A percentile compares a stretch with the other conserved stretches of the same genome.
These are phyloP conservation scores for Galemys pyrenaicus DNA, from an alignment of 2,113 vertebrate genomes.

Conservation along the genomic window DNA sequence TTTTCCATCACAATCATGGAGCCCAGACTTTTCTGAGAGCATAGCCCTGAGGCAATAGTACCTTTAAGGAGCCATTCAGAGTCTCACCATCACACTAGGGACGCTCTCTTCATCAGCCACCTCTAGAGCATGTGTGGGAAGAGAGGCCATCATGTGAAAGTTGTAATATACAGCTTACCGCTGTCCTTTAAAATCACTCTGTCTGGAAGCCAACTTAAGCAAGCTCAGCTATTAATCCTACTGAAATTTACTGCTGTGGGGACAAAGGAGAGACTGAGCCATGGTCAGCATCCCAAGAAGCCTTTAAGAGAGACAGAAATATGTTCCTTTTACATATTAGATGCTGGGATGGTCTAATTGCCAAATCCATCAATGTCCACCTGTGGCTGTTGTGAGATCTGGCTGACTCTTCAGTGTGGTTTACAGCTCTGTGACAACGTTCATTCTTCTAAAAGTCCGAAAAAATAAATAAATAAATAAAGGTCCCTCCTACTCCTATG, in stretches of 20 bases:
- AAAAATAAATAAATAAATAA: not conserved
- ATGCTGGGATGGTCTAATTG: not conserved
- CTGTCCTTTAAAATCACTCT: not conserved
- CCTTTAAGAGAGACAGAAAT: not conserved
- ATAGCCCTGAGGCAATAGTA: not conserved
- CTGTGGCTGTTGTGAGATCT: not conserved
- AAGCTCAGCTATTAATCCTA: not conserved
- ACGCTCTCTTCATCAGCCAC: not conserved
- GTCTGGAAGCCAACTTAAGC: not conserved
- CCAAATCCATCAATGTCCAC: not conserved
- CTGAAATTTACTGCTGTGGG: not conserved
- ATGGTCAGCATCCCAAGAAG: not conserved
- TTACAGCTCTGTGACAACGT: not conserved
- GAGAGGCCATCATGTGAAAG: not conserved
- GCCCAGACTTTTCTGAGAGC: not conserved
- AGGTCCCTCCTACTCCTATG: not conserved
- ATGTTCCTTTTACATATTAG: not conserved
- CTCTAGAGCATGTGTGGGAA: not conserved
- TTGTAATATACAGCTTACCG: not conserved
- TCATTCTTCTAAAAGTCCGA: not conserved
- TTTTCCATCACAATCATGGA: not conserved
- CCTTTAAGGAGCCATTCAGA: not conserved
- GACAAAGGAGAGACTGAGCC: not conserved
- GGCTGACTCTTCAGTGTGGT: not conserved
- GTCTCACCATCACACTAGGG: not conserved